phyloP scores from a whole-genome alignment of 2,888 invertebrate genomes.

The Mesopsocus fuscifrons region DNA sequence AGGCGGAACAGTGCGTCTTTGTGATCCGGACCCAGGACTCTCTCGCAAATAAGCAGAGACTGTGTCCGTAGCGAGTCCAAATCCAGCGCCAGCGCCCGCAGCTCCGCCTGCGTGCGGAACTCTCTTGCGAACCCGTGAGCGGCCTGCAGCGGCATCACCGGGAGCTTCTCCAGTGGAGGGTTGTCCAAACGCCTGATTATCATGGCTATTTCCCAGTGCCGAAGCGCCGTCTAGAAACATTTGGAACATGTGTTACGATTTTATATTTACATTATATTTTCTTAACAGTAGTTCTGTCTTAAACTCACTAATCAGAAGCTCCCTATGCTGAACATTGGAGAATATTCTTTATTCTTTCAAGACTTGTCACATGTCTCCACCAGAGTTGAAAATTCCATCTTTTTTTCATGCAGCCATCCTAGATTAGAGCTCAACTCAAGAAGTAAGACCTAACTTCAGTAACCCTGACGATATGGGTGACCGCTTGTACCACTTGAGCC shows the following conservation, averaged over 20 bases:
- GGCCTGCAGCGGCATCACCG: slow-evolving; percentile 32
- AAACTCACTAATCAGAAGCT: too few species aligned
- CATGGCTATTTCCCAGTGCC: slow-evolving; percentile 65
- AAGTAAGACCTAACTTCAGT: too few species aligned
- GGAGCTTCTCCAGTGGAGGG: slow-evolving; percentile 29
- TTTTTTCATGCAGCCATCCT: too few species aligned
- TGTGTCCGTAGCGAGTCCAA: slow-evolving; percentile 73
- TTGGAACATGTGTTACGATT: not conserved
- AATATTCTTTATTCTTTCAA: too few species aligned
- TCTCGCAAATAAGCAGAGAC: slow-evolving; percentile 68
- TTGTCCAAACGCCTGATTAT: slow-evolving; percentile 29
- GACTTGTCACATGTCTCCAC: too few species aligned
- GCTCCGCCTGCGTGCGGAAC: slow-evolving; percentile 49
- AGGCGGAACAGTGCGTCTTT: slow-evolving; percentile 70
- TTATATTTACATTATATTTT: not conserved
- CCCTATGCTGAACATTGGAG: too few species aligned
- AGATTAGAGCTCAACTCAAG: too few species aligned
- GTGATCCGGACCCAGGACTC: slow-evolving; percentile 69
- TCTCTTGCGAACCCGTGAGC: slow-evolving; percentile 52
- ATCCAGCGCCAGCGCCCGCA: slow-evolving; percentile 51
- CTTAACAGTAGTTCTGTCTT: too few species aligned
- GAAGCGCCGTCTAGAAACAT: slow-evolving; percentile 33
- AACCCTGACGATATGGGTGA: too few species aligned
- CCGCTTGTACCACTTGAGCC: too few species aligned
- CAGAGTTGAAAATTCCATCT: too few species aligned